Evolutionary conservation across 1,140 invertebrate species (phyloP), one percentile per base, ranked within the genome.

Genomic region (Drosophila repleta): DNA sequence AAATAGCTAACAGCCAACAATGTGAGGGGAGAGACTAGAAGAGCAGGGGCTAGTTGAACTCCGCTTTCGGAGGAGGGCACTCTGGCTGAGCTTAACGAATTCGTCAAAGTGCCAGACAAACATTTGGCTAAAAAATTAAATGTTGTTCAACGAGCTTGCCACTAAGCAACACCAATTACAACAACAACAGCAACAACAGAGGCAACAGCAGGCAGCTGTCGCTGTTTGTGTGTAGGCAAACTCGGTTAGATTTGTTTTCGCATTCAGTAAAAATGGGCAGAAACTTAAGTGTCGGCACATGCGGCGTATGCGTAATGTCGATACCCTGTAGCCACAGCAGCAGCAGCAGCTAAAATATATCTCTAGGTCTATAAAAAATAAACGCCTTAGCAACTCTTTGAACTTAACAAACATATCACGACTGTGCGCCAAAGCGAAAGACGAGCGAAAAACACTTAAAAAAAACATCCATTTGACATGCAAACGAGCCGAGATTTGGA

Each of bases 251-350:
- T n/a, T n/a, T 49, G 41, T 70, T 69, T 81, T 76, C 37, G 57
- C 48, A 62, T 55, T 55, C 65, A 55, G 17, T 29, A 37, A 65
- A 68, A 68, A 52, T 39, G 32, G 5, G 15, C 39, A 10, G 35
- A 67, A 52, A 66, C 48, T 76, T 76, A 84, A 84, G 81, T 84
- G 76, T 70, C 69, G 73, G 81, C 81, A 80, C 81, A 84, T 85
- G 81, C 65, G 76, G 74, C 74, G 81, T 79, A 84, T 84, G 82
- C 68, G 81, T 76, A 85, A 85, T 84, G 55, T 11, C 35, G n/a
- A 61, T 39, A 49, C 58, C 45, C 58, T 61, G 58, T 11, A 49
- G 18, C 32, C 4, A 10, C 7, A 26, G 7, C 51, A 35, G 21
- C 26, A n/a, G 26, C 35, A 62, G 24, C 20, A 17, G 8, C 45